Base-by-base conservation (phyloP, 2,797 vertebrate species). In the Eulemur coronatus region DNA sequence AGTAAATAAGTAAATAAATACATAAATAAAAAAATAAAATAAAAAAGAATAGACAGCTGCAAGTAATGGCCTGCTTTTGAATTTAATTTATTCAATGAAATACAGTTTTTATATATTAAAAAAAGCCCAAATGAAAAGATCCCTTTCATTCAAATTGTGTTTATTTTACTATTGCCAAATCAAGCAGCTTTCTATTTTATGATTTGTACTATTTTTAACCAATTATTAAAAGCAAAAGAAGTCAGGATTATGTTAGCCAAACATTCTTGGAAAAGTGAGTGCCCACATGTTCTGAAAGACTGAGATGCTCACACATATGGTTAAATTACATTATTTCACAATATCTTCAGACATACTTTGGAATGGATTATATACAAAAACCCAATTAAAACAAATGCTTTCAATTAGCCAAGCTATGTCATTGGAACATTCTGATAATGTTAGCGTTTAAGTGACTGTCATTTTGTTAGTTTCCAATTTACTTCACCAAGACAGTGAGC, bases 381-480 rank as follows among this genome's bases (percentile, higher is more conserved):
- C 26, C 41, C 80, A 95, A 69, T 85, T 88, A 88, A 85, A 97
- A 52, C 59, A 82, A 48, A 89, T 57, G 26, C 11, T 91, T 96
- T 86, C 91, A 92, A 81, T 96, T 35, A 92, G 79, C 15, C 28
- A 24, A 84, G 35, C 61, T 84, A 73, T 46, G 50, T 35, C 0
- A 89, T 81, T 84, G 91, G 30, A 92, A 90, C 86, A 93, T 94
- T 72, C 61, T 94, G 88, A 92, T 85, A 84, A 91, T n/a, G 43
- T 9, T 95, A 93, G 90, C 59, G 91, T 95, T 96, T 61, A 94
- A 88, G 72, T 97, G 95, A 95, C 52, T 97, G 89, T 84, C 84
- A 91, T 93, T 96, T 96, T 96, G 70, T 79, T 97, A 94, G 94
- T 91, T 97, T 97, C 91, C 81, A 96, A 96, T 94, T 98, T 98